Percentiles rank a stretch among this genome's conserved stretches.
phyloP scores from a whole-genome alignment of 2,888 invertebrate species.

The Crepidodera aurea region DNA sequence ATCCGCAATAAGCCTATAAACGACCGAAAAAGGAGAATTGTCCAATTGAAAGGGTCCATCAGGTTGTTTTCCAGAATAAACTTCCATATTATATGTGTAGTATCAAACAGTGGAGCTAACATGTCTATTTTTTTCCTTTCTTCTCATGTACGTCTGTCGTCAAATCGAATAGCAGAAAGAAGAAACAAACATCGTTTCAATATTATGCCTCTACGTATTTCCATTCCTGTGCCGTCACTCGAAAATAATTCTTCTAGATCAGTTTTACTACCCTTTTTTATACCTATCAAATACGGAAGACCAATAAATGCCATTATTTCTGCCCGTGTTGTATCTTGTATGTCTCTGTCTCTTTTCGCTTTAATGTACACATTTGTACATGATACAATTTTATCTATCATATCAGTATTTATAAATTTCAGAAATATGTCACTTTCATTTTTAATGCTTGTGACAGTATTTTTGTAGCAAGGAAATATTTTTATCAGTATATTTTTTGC shows the following conservation, averaged over 20 bases:
- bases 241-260: background rate
- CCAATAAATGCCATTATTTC: constrained; percentile 16
- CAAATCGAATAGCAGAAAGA: constrained; percentile 24
- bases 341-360: background rate
- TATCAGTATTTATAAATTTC: too few species aligned
- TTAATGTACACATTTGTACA: background rate
- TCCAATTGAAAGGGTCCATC: constrained; percentile 40
- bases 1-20: background rate
- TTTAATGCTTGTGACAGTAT: too few species aligned
- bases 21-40: background rate
- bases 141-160: too few species aligned
- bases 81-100: constrained; percentile 37
- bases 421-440: too few species aligned
- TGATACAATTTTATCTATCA: background rate
- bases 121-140: constrained; percentile 36
- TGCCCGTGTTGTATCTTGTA: background rate
- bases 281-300: constrained; percentile 2
- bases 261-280: background rate
- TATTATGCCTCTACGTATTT: background rate
- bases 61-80: constrained; percentile 44
- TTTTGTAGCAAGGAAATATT: too few species aligned
- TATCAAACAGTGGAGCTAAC: constrained; percentile 42
- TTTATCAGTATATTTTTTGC: too few species aligned
- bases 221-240: background rate
- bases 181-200: constrained; percentile 14